Conservation (phyloP, 2,888 invertebrate species). For the Plebejus melissa region DNA sequence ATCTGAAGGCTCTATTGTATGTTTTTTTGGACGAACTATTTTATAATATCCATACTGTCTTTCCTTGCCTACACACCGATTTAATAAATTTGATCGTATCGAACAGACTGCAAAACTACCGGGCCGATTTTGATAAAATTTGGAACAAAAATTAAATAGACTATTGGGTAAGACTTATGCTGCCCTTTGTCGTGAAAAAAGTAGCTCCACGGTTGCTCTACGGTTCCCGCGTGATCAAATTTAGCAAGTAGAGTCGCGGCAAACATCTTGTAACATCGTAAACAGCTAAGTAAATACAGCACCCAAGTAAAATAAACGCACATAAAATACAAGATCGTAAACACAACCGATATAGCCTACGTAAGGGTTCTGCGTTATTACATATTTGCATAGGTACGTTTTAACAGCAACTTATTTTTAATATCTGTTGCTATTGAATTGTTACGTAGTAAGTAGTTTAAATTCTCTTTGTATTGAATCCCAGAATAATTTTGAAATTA, state of each 20-base stretch:
- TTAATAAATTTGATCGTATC: no score
- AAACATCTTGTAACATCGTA: background rate
- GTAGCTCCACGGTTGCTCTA: background rate
- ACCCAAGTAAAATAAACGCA: background rate
- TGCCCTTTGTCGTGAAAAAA: background rate
- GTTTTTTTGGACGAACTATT: background rate
- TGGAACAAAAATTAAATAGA: no score
- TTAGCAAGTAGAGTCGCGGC: background rate
- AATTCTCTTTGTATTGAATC: no score
- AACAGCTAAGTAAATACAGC: constrained; percentile 2
- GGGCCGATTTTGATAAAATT: no score
- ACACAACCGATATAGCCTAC: constrained; percentile 14
- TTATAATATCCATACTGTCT: no score
- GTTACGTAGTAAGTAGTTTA: no score
- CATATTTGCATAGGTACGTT: constrained; percentile 17
- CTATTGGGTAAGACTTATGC: no score
- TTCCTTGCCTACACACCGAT: no score
- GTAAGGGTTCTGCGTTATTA: background rate
- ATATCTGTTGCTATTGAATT: background rate
- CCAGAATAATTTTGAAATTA: no score
- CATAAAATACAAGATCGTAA: constrained; percentile 17
- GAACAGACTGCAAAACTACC: no score
- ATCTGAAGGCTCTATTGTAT: background rate
- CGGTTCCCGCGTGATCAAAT: background rate
- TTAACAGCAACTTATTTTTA: background rate